Conservation (phyloP, 2,888 invertebrate genomes). For the Cheilosia pagana region DNA sequence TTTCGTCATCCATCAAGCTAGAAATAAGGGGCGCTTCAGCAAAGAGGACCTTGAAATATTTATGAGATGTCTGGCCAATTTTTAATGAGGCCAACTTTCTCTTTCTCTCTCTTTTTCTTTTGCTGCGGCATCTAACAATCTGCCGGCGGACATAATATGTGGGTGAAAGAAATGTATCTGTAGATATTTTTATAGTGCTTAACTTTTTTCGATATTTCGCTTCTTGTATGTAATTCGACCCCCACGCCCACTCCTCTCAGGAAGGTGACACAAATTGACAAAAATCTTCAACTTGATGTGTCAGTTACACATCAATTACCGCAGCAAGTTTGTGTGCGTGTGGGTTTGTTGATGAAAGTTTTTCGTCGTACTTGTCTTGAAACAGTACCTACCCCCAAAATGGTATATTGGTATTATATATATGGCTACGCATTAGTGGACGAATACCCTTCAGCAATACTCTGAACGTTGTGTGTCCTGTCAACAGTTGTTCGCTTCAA, state of each 20-base stretch:
- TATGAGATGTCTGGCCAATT: conserved; percentile 79
- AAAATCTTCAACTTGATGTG: conserved; percentile 25
- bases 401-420: not conserved
- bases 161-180: conserved; percentile 2
- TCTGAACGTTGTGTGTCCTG: conserved; percentile 45
- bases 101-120: conserved; percentile 64
- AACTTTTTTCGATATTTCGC: not conserved
- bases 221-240: not conserved
- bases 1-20: conserved; percentile 76
- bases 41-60: conserved; percentile 77
- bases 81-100: conserved; percentile 77
- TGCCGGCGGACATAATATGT: conserved; percentile 18
- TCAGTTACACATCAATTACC: conserved; percentile 37
- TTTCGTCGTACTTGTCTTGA: conserved; percentile 39
- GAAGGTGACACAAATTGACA: conserved; percentile 43
- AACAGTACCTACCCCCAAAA: conserved; percentile 23
- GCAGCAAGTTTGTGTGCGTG: not conserved
- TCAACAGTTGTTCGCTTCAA: conserved; percentile 49
- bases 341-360: conserved; percentile 33
- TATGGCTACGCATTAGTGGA: conserved; percentile 16
- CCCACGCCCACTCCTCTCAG: not conserved
- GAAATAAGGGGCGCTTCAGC: conserved; percentile 53
- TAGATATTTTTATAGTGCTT: not conserved
- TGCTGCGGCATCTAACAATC: conserved; percentile 49
- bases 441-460: conserved; percentile 34